Percentiles rank a stretch among this genome's conserved stretches.
Conservation (phyloP, 2,888 invertebrate genomes). For the Aporophyla lueneburgensis region DNA sequence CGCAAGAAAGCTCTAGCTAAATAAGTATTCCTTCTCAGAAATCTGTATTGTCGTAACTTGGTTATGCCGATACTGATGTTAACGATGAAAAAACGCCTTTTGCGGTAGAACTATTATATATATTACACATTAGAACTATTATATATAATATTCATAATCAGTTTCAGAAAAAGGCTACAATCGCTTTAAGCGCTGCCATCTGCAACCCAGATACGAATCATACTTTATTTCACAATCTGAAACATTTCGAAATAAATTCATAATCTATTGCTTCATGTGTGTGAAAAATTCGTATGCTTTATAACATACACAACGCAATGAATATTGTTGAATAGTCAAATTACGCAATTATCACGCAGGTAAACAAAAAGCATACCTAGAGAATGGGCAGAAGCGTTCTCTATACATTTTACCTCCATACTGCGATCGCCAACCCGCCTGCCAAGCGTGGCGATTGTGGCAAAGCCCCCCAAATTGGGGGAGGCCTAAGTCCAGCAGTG, state of each 20-base stretch:
- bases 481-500: too few relatives aligned
- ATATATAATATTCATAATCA: not conserved
- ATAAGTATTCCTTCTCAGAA: not conserved
- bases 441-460: too few relatives aligned
- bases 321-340: not conserved
- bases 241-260: not conserved
- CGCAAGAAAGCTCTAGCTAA: not conserved
- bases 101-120: not conserved
- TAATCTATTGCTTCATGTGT: not conserved
- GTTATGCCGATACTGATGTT: not conserved
- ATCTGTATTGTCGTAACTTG: not conserved
- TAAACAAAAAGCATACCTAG: not conserved
- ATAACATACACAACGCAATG: not conserved
- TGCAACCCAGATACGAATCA: not conserved
- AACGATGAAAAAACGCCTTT: not conserved
- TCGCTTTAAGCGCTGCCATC: not conserved
- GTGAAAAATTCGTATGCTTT: not conserved
- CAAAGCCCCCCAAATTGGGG: too few relatives aligned
- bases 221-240: not conserved
- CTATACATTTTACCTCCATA: too few relatives aligned
- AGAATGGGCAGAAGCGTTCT: too few relatives aligned
- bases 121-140: too few relatives aligned
- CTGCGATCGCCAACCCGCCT: too few relatives aligned
- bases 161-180: not conserved
- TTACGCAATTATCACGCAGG: not conserved